Conservation (phyloP, 1,140 invertebrate species). For the Anthonomus grandis region DNA sequence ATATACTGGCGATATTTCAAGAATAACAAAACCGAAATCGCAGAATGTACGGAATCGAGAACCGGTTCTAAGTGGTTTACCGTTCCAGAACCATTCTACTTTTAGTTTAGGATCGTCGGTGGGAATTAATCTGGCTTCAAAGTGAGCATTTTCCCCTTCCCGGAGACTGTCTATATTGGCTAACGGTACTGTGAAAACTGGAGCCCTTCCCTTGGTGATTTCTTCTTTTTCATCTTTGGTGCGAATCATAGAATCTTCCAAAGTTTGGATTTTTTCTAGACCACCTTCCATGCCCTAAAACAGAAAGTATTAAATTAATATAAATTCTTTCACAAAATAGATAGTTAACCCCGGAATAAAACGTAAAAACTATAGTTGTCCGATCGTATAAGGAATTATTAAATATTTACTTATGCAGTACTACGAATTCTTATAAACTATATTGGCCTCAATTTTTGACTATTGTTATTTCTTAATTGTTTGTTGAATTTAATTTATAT, state of each 20-base stretch:
- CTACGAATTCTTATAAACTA: too few species aligned
- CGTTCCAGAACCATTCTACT: conserved; percentile 95
- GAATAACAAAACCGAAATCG: conserved; percentile 91
- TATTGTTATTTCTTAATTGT: too few species aligned
- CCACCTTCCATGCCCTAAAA: conserved; percentile 86
- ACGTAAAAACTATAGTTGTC: not conserved
- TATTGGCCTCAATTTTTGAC: too few species aligned
- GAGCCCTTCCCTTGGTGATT: conserved; percentile 75
- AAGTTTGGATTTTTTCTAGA: conserved; percentile 84
- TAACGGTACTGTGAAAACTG: conserved; percentile 86
- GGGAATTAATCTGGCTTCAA: conserved; percentile 89
- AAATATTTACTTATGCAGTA: too few species aligned
- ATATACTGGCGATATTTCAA: conserved; percentile 93
- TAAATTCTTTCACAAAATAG: too few species aligned
- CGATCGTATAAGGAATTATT: not conserved
- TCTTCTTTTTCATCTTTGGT: conserved; percentile 65
- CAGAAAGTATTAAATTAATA: conserved; percentile 26
- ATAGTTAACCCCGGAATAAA: conserved; percentile 7
- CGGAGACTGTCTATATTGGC: conserved; percentile 80
- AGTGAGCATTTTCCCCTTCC: conserved; percentile 91
- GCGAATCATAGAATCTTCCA: conserved; percentile 82
- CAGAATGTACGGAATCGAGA: conserved; percentile 91
- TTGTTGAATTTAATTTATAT: not conserved
- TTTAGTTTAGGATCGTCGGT: conserved; percentile 92
- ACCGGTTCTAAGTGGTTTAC: conserved; percentile 82